Base-by-base conservation (phyloP, 2,797 vertebrate species). In the Microctenopoma stevenorrisi region DNA sequence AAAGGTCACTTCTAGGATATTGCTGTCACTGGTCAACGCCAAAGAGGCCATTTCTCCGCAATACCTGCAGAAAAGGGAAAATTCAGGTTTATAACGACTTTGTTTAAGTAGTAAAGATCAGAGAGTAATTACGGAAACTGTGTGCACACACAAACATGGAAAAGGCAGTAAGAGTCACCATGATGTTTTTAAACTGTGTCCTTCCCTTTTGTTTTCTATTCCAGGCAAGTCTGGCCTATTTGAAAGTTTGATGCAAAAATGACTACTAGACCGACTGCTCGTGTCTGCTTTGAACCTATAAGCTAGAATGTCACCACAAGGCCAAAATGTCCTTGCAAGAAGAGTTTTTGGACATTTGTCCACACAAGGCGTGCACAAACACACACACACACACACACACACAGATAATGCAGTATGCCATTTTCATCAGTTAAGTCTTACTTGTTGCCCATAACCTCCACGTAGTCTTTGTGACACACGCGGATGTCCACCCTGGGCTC, bases 391-490 rank as follows among this genome's bases (percentile, higher is more conserved):
- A 68, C 44, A 22, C 7, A 28, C n/a, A 62, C 55, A 30, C 2
- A 55, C n/a, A 44, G 2, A 44, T 28, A 0, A 40, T 22, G 22
- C 22, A 22, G 22, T 5, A 18, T 42, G 18, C 30, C 3, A 60
- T 42, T 57, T 14, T 35, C 43, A 63, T 64, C 18, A 43, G 15
- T 57, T 57, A 22, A 46, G 14, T 65, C 90, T 85, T 91, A 95
- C 94, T 86, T 95, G 4, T 0, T 68, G 13, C n/a, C 89, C 86
- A 89, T 83, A 50, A 93, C 16, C 76, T 93, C 82, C 72, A 95
- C 79, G 37, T 91, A 95, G 87, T 95, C 94, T 82, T 95, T 95
- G 82, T 93, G 87, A 79, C 94, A 95, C 5, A 16, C 15, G 4
- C 37, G 63, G 4, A 42, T 4, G 63, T 94, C 93, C 56, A 95